Conservation (phyloP, 2,113 vertebrate species). For the Nestor notabilis region DNA sequence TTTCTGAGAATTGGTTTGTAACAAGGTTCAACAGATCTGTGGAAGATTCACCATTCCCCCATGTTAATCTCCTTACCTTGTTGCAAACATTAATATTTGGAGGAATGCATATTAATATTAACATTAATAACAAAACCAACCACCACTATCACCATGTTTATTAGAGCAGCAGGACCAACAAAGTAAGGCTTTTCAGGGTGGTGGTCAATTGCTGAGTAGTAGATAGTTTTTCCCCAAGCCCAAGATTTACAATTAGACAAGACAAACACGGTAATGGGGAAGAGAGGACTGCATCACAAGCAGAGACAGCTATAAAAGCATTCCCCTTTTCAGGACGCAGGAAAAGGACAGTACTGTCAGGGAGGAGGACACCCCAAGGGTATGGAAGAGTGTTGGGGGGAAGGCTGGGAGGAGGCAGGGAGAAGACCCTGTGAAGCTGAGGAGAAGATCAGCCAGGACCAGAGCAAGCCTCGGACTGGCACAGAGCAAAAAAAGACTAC, state of each 20-base stretch:
- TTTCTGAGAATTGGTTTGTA: not conserved
- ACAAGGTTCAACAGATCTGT: not conserved
- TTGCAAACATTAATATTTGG: not conserved
- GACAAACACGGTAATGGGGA: not conserved
- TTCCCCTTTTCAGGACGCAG: not conserved
- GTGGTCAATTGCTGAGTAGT: not conserved
- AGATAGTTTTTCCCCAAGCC: not conserved
- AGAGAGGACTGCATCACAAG: not conserved
- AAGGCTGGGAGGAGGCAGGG: not conserved
- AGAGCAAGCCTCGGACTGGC: not conserved
- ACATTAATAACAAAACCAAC: not conserved
- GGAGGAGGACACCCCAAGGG: not conserved
- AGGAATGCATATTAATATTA: not conserved
- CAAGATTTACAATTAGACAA: not conserved
- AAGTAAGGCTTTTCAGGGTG: not conserved
- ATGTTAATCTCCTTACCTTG: not conserved
- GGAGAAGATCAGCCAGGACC: not conserved
- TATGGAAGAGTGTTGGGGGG: accelerated
- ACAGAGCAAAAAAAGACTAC: not conserved
- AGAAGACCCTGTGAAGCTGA: not conserved
- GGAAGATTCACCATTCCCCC: not conserved
- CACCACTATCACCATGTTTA: not conserved
- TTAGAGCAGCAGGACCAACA: not conserved
- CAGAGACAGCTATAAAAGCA: not conserved
- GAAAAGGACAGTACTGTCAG: not conserved